Conservation (phyloP, 2,888 invertebrate species). For the Rotaria socialis region DNA sequence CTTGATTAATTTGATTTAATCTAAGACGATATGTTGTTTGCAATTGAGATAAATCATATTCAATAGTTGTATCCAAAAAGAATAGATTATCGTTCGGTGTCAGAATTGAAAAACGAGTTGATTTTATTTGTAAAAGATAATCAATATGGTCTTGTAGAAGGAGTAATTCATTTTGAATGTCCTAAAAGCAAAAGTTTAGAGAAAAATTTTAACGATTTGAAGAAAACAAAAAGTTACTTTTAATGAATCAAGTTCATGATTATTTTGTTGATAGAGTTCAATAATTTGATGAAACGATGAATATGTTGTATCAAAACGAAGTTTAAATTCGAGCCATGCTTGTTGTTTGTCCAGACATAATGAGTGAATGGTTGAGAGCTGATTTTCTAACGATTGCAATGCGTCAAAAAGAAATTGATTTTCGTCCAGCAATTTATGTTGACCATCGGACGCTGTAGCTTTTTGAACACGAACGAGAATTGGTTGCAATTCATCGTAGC, state of each 20-base stretch:
- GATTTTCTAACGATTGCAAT: constrained; percentile 22
- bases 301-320: background rate
- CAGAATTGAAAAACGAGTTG: background rate
- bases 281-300: background rate
- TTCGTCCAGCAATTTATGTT: background rate
- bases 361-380: background rate
- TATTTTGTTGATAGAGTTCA: background rate
- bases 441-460: background rate
- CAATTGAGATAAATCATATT: background rate
- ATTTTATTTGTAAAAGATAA: background rate
- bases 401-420: constrained; percentile 6
- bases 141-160: background rate
- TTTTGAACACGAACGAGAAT: background rate
- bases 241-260: background rate
- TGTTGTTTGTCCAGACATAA: background rate
- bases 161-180: background rate
- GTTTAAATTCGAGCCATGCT: constrained; percentile 15
- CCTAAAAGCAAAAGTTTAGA: background rate
- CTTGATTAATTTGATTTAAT: background rate
- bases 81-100: background rate
- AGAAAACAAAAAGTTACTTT: background rate
- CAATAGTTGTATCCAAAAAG: background rate
- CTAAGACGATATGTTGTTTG: background rate
- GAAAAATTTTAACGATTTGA: too few species aligned
- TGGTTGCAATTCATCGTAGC: background rate